Evolutionary conservation across 2,797 vertebrate species (phyloP), one percentile per base, ranked within the genome.

Genomic region (Onychomys arenicola): DNA sequence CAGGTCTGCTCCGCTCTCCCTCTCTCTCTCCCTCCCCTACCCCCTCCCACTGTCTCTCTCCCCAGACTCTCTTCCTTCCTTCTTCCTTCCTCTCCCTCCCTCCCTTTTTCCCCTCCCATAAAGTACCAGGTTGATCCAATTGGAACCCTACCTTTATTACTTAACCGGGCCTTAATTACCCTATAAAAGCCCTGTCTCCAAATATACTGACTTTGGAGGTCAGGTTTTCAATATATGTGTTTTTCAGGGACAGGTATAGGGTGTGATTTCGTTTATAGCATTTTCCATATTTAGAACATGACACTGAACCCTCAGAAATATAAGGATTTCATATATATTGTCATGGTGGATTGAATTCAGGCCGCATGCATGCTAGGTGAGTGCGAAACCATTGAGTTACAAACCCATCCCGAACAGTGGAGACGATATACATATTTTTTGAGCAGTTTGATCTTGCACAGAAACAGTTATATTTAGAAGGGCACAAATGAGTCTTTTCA

Each of bases 51-150:
- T 80, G 14, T 21, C 29, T 55, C 59, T 67, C 61, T 12, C 11
- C 21, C 46, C 63, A 85, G 61, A 34, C 40, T 16, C 21, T 2
- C 21, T 71, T 6, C 16, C 67, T 46, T 3, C 6, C 6, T 59
- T 10, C 11, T 6, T 16, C 5, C 23, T 7, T 8, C 3, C 5
- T 11, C 6, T 0, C 7, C 27, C 32, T 4, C 21, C 5, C 14
- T 7, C 14, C 65, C 0, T 40, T 6, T 0, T 23, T 5, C 40
- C 23, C 19, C 37, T 55, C 14, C 83, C 46, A 2, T 21, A 89
- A 49, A 23, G 0, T 13, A 21, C 27, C 43, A 52, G 12, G 81
- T 34, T 49, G 65, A 43, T 43, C 10, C 40, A 23, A 75, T 82
- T 83, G 49, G 6, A 46, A 87, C 2, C 6, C 46, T 6, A 49